Evolutionary conservation across 2,113 vertebrate genomes (phyloP).

Genomic region (Indicator maculatus): DNA sequence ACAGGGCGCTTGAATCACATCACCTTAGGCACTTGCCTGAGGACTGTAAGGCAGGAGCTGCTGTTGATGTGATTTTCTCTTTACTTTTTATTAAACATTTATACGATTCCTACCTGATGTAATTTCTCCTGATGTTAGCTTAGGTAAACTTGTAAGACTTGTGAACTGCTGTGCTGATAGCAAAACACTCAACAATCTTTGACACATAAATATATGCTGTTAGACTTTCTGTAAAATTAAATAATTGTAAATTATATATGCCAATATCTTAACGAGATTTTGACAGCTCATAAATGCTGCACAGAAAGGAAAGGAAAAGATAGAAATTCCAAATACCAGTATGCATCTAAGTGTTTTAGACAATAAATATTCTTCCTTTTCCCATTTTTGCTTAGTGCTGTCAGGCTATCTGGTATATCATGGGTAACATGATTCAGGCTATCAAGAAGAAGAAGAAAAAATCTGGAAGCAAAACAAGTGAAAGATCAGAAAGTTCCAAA

Average conservation of each 20-base stretch:
- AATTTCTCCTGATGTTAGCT: not conserved
- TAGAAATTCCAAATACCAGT: not conserved
- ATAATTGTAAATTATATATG: not conserved
- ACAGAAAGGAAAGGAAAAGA: not conserved
- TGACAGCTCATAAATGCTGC: not conserved
- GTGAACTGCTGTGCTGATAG: not conserved
- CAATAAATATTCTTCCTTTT: not conserved
- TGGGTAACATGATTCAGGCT: not conserved
- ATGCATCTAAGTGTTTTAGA: not conserved
- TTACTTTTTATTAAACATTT: constrained; percentile 11
- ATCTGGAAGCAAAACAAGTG: not conserved
- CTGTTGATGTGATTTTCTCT: not conserved
- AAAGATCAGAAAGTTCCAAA: fast-evolving
- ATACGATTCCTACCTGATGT: not conserved
- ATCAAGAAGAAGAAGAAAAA: not conserved
- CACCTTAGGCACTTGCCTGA: not conserved
- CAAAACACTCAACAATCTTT: not conserved
- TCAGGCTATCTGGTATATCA: not conserved
- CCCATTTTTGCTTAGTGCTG: not conserved
- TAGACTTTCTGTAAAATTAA: not conserved
- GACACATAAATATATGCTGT: not conserved
- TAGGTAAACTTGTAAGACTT: not conserved
- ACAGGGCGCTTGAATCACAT: not conserved
- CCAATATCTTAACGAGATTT: not conserved
- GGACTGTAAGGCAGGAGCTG: not conserved